These are phyloP conservation scores for Muricea muricata DNA, from an alignment of 92 coral and sea anemone genomes.

Conservation along the genomic window DNA sequence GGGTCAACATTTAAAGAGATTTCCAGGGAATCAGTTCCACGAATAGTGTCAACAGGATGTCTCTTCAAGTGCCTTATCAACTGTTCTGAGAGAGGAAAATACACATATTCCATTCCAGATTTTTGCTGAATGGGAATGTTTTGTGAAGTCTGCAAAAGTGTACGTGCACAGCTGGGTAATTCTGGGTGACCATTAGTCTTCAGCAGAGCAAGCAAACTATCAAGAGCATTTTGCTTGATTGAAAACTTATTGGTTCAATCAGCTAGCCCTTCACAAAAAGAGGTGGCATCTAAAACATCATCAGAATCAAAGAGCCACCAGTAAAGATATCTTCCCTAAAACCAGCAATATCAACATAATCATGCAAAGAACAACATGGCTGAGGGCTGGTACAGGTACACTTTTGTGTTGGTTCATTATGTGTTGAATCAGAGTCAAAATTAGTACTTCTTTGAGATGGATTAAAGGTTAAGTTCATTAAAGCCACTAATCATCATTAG, in stretches of 20 bases:
- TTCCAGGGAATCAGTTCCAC: too few relatives aligned
- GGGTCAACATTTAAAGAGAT: too few relatives aligned
- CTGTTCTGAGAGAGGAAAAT: neutral
- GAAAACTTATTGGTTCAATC: conserved; percentile 13
- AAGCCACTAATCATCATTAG: conserved; percentile 10
- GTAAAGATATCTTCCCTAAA: too few relatives aligned
- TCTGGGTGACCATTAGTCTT: conserved; percentile 30
- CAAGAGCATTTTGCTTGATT: conserved; percentile 27
- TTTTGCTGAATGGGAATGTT: neutral
- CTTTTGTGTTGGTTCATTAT: too few relatives aligned
- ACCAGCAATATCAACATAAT: too few relatives aligned
- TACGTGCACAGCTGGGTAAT: neutral
- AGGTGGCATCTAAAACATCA: too few relatives aligned
- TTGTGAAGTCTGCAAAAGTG: neutral
- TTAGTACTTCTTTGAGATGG: too few relatives aligned
- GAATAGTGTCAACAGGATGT: too few relatives aligned
- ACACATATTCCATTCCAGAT: conserved; percentile 7
- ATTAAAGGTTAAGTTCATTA: too few relatives aligned
- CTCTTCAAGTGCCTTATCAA: conserved; percentile 16
- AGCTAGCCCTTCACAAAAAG: too few relatives aligned
- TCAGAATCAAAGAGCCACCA: too few relatives aligned
- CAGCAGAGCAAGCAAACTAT: conserved; percentile 11
- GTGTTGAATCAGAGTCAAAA: too few relatives aligned
- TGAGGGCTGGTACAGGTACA: neutral
- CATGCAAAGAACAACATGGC: neutral